These are phyloP conservation scores for Macaca nemestrina DNA, from an alignment of 2,113 vertebrate genomes.

Conservation along the genomic window DNA sequence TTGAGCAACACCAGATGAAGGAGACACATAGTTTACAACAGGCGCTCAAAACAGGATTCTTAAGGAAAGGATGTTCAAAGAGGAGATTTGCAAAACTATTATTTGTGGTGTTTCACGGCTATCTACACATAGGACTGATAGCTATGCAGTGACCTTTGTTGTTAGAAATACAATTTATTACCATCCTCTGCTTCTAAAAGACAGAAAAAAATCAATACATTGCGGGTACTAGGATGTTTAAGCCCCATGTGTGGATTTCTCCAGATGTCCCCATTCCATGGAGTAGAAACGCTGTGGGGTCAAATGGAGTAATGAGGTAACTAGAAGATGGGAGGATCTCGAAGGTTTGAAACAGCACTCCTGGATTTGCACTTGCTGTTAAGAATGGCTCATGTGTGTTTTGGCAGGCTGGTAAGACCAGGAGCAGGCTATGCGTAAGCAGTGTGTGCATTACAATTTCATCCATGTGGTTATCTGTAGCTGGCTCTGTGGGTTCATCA, in stretches of 20 bases:
- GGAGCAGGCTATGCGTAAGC: not conserved
- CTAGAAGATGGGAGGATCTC: not conserved
- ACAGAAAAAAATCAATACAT: not conserved
- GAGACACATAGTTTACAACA: not conserved
- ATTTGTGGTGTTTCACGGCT: not conserved
- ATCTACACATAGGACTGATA: not conserved
- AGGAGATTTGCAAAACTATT: not conserved
- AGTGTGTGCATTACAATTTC: not conserved
- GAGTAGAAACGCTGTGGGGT: not conserved
- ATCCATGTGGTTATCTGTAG: not conserved
- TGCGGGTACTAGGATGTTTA: not conserved
- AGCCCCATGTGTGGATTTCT: not conserved
- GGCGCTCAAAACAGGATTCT: not conserved
- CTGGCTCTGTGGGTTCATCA: not conserved
- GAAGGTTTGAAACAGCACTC: not conserved
- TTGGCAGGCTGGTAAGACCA: not conserved
- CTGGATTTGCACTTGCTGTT: not conserved
- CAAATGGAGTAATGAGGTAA: not conserved
- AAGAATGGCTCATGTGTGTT: not conserved
- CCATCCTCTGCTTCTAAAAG: not conserved
- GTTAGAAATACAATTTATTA: not conserved
- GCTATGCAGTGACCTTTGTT: not conserved
- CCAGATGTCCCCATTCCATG: not conserved
- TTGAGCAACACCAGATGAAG: not conserved
- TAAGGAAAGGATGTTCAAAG: conserved; percentile 4